Evolutionary conservation across 2,113 vertebrate genomes (phyloP).

Genomic region (Cepphus grylle): DNA sequence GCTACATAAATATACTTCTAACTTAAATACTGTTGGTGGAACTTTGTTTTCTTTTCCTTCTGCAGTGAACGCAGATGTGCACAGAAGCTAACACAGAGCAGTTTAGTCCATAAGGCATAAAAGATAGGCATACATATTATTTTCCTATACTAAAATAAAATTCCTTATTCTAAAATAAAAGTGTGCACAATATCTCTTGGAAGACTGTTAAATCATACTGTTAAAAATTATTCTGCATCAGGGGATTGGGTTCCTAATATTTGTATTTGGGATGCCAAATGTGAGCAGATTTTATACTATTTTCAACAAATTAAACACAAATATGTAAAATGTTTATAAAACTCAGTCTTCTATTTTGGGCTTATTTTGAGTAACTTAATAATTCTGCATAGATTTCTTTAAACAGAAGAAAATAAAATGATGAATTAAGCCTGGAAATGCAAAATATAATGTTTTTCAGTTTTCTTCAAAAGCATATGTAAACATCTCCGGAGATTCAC

Average conservation of each 20-base stretch:
- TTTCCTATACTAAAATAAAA: background rate
- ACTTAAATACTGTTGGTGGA: background rate
- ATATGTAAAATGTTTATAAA: constrained; percentile 77
- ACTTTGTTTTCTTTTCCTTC: background rate
- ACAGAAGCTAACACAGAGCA: background rate
- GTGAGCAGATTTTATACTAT: constrained; percentile 73
- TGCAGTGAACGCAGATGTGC: background rate
- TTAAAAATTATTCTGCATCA: constrained; percentile 61
- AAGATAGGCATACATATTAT: background rate
- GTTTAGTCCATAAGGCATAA: background rate
- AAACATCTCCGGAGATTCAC: constrained; percentile 24
- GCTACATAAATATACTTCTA: background rate
- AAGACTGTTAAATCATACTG: background rate
- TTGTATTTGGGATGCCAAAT: constrained; percentile 76
- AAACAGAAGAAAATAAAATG: background rate
- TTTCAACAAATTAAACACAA: constrained; percentile 78
- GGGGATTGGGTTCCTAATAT: constrained; percentile 71
- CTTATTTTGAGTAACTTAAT: constrained; percentile 66
- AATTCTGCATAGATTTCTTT: constrained; percentile 65
- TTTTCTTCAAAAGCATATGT: constrained; percentile 15
- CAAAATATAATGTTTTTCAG: background rate
- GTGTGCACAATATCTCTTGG: constrained; percentile 30
- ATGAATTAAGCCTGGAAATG: constrained; percentile 23
- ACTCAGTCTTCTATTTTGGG: constrained; percentile 71
- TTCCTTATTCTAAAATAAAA: background rate